These are phyloP conservation scores for Lycophotia porphyrea DNA, from an alignment of 2,888 invertebrate genomes.

Conservation along the genomic window DNA sequence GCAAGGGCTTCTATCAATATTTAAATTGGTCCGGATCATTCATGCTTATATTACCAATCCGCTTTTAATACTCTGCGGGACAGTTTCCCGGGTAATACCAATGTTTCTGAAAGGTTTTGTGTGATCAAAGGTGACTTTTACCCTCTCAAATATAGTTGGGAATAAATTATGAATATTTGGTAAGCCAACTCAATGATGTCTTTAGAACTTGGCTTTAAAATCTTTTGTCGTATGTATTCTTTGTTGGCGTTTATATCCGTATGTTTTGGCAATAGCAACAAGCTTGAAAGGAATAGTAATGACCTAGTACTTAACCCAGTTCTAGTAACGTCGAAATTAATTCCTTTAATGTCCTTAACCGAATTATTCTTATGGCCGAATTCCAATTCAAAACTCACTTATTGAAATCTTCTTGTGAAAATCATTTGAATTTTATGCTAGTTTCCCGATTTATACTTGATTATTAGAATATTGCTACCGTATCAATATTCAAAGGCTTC, in stretches of 20 bases:
- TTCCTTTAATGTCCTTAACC: too few relatives aligned
- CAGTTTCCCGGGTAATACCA: background rate
- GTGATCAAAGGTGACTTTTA: slow-evolving; percentile 11
- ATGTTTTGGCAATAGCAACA: slow-evolving; percentile 26
- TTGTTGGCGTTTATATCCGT: background rate
- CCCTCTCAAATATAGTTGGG: background rate
- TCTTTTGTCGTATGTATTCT: background rate
- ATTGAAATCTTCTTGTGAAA: slow-evolving; percentile 29
- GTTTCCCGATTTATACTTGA: background rate
- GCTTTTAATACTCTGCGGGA: slow-evolving; percentile 36
- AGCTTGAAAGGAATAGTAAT: slow-evolving; percentile 37
- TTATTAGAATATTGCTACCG: background rate
- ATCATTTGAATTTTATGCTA: slow-evolving; percentile 15
- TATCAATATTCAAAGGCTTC: background rate
- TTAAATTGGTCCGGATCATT: slow-evolving; percentile 49
- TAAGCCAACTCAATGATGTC: background rate
- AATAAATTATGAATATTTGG: background rate
- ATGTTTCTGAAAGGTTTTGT: slow-evolving; percentile 20
- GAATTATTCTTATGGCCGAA: slow-evolving; percentile 13
- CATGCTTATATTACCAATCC: slow-evolving; percentile 24
- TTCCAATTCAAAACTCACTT: slow-evolving; percentile 45
- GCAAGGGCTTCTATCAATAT: slow-evolving; percentile 46
- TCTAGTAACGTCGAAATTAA: too few relatives aligned
- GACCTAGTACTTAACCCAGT: slow-evolving; percentile 29
- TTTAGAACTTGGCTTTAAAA: background rate